These are phyloP conservation scores for Nineta flava DNA, from an alignment of 2,888 invertebrate species.

Conservation along the genomic window DNA sequence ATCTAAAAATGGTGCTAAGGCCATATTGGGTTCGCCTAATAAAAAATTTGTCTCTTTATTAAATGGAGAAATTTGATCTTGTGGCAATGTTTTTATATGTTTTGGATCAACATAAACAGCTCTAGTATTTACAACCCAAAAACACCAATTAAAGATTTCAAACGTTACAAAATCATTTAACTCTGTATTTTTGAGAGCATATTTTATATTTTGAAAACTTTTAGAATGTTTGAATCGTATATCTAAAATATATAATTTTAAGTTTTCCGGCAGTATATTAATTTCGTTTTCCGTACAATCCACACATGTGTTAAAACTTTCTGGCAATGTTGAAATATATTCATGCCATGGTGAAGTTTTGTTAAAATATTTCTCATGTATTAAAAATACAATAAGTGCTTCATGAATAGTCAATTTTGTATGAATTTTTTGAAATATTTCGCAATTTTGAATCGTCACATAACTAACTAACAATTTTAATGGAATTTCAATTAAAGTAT, in stretches of 20 bases:
- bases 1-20: constrained; percentile 77
- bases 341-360: constrained; percentile 37
- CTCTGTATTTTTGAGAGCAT: constrained; percentile 28
- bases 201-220: constrained; percentile 26
- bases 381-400: constrained; percentile 55
- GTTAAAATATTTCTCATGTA: constrained; percentile 44
- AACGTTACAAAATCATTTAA: constrained; percentile 33
- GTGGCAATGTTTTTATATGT: constrained; percentile 23
- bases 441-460: constrained; percentile 27
- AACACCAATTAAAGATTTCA: constrained; percentile 57
- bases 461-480: constrained; percentile 40
- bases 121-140: constrained; percentile 72
- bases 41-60: constrained; percentile 22
- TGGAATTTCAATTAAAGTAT: constrained; percentile 44
- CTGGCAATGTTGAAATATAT: constrained; percentile 56
- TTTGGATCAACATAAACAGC: constrained; percentile 54
- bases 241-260: constrained; percentile 34
- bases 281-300: constrained; percentile 42
- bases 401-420: constrained; percentile 45
- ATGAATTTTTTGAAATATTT: constrained; percentile 15
- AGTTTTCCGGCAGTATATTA: constrained; percentile 36
- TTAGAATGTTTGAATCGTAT: constrained; percentile 33
- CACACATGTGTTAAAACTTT: constrained; percentile 40
- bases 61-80: neutral
- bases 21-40: constrained; percentile 45